These are phyloP conservation scores for Hippotragus niger DNA, from an alignment of 2,113 vertebrate genomes.

Conservation along the genomic window DNA sequence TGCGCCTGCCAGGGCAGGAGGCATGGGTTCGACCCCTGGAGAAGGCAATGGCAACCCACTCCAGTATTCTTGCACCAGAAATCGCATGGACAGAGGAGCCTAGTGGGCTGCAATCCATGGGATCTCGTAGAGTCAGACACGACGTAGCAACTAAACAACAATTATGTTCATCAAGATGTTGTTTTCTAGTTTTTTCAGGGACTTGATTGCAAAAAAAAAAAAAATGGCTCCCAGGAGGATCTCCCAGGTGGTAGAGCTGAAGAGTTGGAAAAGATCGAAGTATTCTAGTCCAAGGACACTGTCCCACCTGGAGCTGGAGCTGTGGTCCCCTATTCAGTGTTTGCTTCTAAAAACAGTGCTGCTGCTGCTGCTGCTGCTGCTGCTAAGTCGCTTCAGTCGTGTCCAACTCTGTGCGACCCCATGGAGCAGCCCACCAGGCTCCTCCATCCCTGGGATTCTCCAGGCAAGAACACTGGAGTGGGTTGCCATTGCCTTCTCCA, in stretches of 20 bases:
- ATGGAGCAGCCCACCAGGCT: no score
- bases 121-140: not conserved
- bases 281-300: not conserved
- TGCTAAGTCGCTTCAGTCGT: no score
- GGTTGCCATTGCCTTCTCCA: no score
- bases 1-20: not conserved
- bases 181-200: not conserved
- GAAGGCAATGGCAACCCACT: not conserved
- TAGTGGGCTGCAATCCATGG: not conserved
- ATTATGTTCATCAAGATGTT: not conserved
- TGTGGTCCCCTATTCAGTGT: not conserved
- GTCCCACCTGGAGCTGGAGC: not conserved
- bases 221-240: not conserved
- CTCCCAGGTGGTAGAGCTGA: not conserved
- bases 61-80: not conserved
- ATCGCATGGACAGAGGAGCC: not conserved
- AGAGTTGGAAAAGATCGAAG: not conserved
- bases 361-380: no score
- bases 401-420: no score
- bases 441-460: no score
- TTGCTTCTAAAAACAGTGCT: not conserved
- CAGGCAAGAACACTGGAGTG: no score
- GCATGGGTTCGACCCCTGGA: not conserved
- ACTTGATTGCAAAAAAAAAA: not conserved
- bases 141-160: not conserved